Percentiles rank a stretch among this genome's conserved stretches.
Conservation (phyloP, 2,888 invertebrate species). For the Hypolimnas misippus region DNA sequence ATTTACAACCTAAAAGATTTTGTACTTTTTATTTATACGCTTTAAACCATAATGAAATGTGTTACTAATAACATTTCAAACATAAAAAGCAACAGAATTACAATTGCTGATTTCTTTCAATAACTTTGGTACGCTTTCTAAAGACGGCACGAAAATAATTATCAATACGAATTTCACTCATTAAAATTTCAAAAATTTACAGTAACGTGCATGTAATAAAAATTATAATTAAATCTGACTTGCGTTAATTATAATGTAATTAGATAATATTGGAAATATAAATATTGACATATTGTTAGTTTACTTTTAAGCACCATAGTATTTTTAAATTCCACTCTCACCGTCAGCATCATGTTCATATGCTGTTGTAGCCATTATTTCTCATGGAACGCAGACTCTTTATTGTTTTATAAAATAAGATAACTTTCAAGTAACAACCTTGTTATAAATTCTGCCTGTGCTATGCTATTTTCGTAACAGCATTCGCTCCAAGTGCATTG, state of each 20-base stretch:
- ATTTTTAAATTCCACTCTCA: slow-evolving; percentile 49
- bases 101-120: slow-evolving; percentile 13
- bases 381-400: slow-evolving; percentile 17
- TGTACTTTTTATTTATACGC: slow-evolving; percentile 1
- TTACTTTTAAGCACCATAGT: slow-evolving; percentile 18
- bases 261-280: slow-evolving; percentile 19
- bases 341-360: slow-evolving; percentile 79
- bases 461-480: slow-evolving; percentile 43
- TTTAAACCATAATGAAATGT: background rate
- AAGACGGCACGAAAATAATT: slow-evolving; percentile 12
- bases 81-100: background rate
- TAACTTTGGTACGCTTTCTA: slow-evolving; percentile 29
- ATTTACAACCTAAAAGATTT: slow-evolving; percentile 77
- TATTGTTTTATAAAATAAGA: slow-evolving; percentile 24
- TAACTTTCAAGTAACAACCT: slow-evolving; percentile 37
- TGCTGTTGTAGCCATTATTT: slow-evolving; percentile 69
- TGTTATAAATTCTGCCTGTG: slow-evolving; percentile 32
- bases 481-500: slow-evolving; percentile 37
- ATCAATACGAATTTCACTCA: slow-evolving; percentile 2
- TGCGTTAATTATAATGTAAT: slow-evolving; percentile 14
- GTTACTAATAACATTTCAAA: background rate
- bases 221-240: slow-evolving; percentile 6
- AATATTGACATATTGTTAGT: slow-evolving; percentile 35
- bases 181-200: slow-evolving; percentile 1
- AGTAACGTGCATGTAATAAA: background rate